Evolutionary conservation across 1,140 invertebrate species (phyloP).

Genomic region (Ectropis grisescens): DNA sequence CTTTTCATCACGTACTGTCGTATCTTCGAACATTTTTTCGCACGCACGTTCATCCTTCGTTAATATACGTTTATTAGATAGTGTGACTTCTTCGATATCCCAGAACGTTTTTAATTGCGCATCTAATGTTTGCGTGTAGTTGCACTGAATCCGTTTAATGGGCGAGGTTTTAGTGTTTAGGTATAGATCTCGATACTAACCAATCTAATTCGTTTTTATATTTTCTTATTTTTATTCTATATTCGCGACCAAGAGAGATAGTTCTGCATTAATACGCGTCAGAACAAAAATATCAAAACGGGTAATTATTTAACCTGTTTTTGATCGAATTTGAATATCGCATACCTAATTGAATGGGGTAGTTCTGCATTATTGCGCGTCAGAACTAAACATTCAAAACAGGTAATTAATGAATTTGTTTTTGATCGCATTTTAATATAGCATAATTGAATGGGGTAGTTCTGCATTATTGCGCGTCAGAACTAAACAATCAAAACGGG

Average conservation of each 20-base stretch:
- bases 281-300: too few species aligned
- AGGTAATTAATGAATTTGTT: too few species aligned
- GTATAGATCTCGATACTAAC: too few species aligned
- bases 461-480: too few species aligned
- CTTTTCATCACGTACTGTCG: conserved; percentile 11
- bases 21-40: conserved; percentile 15
- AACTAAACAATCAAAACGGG: too few species aligned
- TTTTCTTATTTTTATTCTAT: conserved; percentile 2
- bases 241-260: conserved; percentile 6
- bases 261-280: conserved; percentile 5
- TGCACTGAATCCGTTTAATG: conserved; percentile 14
- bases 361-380: too few species aligned
- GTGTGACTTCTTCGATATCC: conserved; percentile 5
- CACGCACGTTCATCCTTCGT: conserved; percentile 12
- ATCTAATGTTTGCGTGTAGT: conserved; percentile 9
- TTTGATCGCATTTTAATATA: conserved; percentile 4
- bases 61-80: background rate
- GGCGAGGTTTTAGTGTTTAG: too few species aligned
- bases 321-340: too few species aligned
- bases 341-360: too few species aligned
- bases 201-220: background rate
- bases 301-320: too few species aligned
- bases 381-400: too few species aligned
- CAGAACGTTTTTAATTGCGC: conserved; percentile 13
- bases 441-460: conserved; percentile 1